Evolutionary conservation across 2,113 vertebrate genomes (phyloP).

Genomic region (Xiphorhynchus elegans): DNA sequence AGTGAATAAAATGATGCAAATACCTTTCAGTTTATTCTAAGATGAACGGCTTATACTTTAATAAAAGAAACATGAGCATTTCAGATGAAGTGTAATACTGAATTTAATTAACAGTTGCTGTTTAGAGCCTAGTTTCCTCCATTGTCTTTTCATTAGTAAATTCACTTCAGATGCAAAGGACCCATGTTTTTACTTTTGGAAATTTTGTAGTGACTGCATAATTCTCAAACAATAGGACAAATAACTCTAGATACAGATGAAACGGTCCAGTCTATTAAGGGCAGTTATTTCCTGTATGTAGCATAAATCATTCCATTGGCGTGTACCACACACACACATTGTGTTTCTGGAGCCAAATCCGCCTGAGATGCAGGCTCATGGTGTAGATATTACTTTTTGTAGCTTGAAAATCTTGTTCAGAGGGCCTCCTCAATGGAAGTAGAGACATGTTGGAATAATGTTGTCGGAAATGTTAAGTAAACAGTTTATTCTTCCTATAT

Average conservation of each 20-base stretch:
- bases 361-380: background rate
- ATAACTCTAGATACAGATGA: background rate
- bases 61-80: background rate
- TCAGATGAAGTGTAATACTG: background rate
- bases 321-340: background rate
- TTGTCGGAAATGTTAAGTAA: background rate
- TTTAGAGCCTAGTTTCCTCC: background rate
- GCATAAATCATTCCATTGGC: background rate
- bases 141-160: background rate
- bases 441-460: background rate
- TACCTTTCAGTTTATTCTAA: background rate
- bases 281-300: background rate
- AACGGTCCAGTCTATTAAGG: background rate
- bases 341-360: background rate
- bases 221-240: background rate
- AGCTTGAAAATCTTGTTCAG: background rate
- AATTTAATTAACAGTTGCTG: background rate
- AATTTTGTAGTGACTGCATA: background rate
- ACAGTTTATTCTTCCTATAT: background rate
- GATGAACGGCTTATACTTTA: background rate
- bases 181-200: background rate
- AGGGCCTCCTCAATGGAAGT: background rate
- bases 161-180: background rate
- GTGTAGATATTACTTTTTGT: background rate
- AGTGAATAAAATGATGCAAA: background rate